phyloP scores from a whole-genome alignment of 2,113 vertebrate species.

The rabbit (Oryctolagus cuniculus) region mOryCun1.1 NC_091436.1:160831001-160831500 shows the following conservation, averaged over 20 bases:
- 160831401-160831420: neutral
- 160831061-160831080: neutral
- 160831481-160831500: neutral
- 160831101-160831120: neutral
- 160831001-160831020: neutral
- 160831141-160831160: neutral
- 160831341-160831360: neutral
- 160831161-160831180: neutral
- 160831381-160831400: slow-evolving; percentile 42
- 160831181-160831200: neutral
- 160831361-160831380: slow-evolving; percentile 7
- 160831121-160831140: neutral
- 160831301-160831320: neutral
- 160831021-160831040: neutral
- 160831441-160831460: neutral
- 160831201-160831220: neutral
- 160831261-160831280: neutral
- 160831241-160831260: neutral
- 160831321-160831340: neutral
- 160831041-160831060: neutral
- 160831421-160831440: neutral
- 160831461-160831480: neutral
- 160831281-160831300: neutral
- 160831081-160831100: neutral
- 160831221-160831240: neutral